Conservation (phyloP, 2,113 vertebrate species). For the Megaceryle torquata region DNA sequence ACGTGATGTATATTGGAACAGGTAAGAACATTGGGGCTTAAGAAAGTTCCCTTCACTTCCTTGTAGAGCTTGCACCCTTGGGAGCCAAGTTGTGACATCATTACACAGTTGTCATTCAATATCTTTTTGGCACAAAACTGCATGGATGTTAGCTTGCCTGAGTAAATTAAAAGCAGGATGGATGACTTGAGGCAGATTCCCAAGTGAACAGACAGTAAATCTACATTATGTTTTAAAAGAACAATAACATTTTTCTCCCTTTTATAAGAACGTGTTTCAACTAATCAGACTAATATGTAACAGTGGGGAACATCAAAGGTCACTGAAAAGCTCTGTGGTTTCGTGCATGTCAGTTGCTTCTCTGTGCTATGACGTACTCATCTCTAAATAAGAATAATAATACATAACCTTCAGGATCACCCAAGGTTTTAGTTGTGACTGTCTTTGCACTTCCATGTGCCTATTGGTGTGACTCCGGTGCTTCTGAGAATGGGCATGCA, state of each 20-base stretch:
- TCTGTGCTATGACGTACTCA: background rate
- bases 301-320: background rate
- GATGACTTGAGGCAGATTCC: background rate
- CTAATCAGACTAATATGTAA: background rate
- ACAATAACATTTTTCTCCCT: background rate
- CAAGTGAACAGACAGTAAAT: background rate
- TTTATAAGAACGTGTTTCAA: background rate
- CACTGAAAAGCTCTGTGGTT: background rate
- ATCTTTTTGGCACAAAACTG: background rate
- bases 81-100: background rate
- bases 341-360: background rate
- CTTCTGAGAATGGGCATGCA: background rate
- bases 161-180: slow-evolving; percentile 7
- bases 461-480: background rate
- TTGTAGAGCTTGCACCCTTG: background rate
- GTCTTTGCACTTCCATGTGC: background rate
- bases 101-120: background rate
- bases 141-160: background rate
- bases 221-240: background rate
- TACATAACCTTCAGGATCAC: background rate
- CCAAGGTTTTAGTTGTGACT: background rate
- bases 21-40: slow-evolving; percentile 73
- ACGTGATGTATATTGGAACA: slow-evolving; percentile 96
- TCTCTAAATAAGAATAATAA: background rate
- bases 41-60: background rate